These are phyloP conservation scores for Strix uralensis DNA, from an alignment of 2,113 vertebrate species.

Conservation along the genomic window DNA sequence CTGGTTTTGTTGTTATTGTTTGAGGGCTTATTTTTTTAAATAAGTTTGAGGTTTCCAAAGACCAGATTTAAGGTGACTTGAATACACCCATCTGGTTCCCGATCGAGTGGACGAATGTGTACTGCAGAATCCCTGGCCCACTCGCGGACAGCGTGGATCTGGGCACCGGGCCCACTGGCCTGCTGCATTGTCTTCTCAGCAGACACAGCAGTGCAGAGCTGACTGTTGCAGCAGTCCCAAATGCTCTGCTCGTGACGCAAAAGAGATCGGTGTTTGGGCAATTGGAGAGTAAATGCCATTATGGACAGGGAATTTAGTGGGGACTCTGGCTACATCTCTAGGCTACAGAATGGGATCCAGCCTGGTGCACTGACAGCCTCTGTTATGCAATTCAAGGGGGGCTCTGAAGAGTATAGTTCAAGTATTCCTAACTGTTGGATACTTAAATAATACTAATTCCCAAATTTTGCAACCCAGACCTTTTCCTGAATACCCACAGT, in stretches of 20 bases:
- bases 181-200: background rate
- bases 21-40: background rate
- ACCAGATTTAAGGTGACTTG: conserved; percentile 9
- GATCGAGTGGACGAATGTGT: background rate
- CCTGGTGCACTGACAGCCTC: background rate
- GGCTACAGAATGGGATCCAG: background rate
- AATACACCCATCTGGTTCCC: background rate
- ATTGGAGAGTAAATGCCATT: background rate
- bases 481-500: background rate
- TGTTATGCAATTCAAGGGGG: background rate
- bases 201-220: background rate
- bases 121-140: background rate
- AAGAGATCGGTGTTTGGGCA: background rate
- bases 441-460: background rate
- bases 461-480: background rate
- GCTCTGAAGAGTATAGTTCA: background rate
- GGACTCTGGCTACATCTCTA: background rate
- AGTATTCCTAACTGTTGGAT: background rate
- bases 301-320: background rate
- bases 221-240: background rate
- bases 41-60: background rate
- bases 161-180: background rate
- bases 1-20: conserved; percentile 60
- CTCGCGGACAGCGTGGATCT: accelerated
- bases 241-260: accelerated